These are phyloP conservation scores for Diplogasteroides magnus DNA, from an alignment of 1,140 invertebrate species.

Conservation along the genomic window DNA sequence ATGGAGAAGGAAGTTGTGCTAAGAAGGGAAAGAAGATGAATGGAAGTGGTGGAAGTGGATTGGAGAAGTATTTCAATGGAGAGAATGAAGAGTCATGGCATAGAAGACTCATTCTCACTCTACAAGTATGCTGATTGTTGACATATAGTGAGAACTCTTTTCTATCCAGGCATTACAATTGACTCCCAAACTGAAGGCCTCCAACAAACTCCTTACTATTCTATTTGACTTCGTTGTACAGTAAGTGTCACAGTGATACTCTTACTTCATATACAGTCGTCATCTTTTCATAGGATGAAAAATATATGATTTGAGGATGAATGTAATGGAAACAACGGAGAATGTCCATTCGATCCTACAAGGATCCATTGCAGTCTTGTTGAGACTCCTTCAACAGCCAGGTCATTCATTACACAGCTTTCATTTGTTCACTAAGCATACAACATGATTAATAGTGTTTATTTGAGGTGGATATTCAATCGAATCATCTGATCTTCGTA, in stretches of 20 bases:
- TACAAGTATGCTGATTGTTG: conserved; percentile 1
- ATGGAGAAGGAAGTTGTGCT: conserved; percentile 2
- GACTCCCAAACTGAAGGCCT: background rate
- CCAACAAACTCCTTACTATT: conserved; percentile 5
- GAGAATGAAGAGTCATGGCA: conserved; percentile 5
- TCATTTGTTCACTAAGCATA: background rate
- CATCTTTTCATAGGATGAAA: no score
- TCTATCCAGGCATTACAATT: background rate
- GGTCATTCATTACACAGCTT: conserved; percentile 1
- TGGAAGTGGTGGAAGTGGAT: background rate
- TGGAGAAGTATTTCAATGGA: background rate
- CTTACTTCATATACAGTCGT: conserved; percentile 3
- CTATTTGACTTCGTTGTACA: conserved; percentile 5
- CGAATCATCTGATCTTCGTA: conserved; percentile 12
- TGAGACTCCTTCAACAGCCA: background rate
- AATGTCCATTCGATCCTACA: background rate
- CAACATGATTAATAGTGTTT: no score
- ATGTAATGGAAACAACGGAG: background rate
- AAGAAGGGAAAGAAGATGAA: conserved; percentile 13
- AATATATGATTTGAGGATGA: background rate
- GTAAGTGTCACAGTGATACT: conserved; percentile 5
- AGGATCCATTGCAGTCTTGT: background rate
- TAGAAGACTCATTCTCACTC: conserved; percentile 3
- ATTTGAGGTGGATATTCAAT: conserved; percentile 9
- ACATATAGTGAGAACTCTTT: background rate